phyloP scores from a whole-genome alignment of 2,113 vertebrate genomes.

The Anhinga rufa region DNA sequence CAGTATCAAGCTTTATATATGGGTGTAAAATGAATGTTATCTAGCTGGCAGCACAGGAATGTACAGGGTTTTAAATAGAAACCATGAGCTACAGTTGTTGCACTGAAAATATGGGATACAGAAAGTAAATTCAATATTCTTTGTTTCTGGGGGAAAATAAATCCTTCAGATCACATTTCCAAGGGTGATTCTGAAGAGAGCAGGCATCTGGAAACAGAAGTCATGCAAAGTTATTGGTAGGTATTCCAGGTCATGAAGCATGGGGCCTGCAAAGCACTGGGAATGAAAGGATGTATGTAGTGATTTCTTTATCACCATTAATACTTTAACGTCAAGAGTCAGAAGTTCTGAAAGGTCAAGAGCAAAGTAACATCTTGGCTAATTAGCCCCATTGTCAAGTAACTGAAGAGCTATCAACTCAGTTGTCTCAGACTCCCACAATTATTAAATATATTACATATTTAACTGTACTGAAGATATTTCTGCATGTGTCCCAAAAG shows the following conservation, averaged over 20 bases:
- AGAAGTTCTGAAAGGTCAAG: neutral
- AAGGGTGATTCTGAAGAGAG: neutral
- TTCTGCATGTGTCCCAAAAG: neutral
- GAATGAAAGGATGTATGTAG: neutral
- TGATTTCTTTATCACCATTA: neutral
- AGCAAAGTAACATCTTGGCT: neutral
- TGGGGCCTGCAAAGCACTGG: neutral
- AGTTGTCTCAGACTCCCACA: neutral
- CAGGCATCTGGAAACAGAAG: neutral
- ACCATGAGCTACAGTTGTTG: neutral
- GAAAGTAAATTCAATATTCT: neutral
- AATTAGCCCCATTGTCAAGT: neutral
- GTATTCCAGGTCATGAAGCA: slow-evolving; percentile 27
- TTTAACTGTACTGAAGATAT: neutral
- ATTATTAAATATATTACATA: neutral
- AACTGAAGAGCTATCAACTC: neutral
- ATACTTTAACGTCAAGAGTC: neutral
- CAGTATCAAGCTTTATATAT: slow-evolving; percentile 23
- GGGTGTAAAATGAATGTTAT: slow-evolving; percentile 42
- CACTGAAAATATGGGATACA: neutral
- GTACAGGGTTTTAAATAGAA: slow-evolving; percentile 12
- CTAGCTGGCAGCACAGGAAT: slow-evolving; percentile 1
- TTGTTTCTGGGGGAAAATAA: slow-evolving; percentile 45
- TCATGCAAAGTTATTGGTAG: slow-evolving; percentile 18
- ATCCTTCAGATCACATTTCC: slow-evolving; percentile 32